Base-by-base conservation (phyloP, 1,140 invertebrate genomes). In the Nomia melanderi region DNA sequence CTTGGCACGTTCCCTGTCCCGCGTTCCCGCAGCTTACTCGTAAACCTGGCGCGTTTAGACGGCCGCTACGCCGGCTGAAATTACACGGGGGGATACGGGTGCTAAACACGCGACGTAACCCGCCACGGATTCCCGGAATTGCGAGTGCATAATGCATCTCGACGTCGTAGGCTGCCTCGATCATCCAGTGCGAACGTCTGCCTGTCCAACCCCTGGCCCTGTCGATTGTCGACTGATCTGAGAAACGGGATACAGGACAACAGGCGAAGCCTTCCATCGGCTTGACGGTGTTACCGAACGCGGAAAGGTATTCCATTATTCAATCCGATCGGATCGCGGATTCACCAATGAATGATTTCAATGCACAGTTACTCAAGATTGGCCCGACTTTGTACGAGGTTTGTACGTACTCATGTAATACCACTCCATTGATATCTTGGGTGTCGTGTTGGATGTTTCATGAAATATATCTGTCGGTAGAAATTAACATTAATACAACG, bases 1-100 rank as follows among this genome's bases (percentile, higher is more conserved):
- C 72, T 80, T 83, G 78, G 78, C 79, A 79, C 75, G 81, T 77
- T 85, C 76, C 79, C 41, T n/a, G n/a, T n/a, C 73, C 83, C 73
- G 79, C 63, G 71, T 62, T 86, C 75, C 47, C 20, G 76, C 41
- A 54, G 60, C 70, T 70, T 60, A 66, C 57, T 81, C 83, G 82
- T 87, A 86, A 87, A 87, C 64, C 67, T 59, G 62, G 36, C 74
- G 53, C 78, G 73, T 62, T 82, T 36, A 74, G 63, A 67, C 67
- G 57, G 33, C 69, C 41, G 53, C 63, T n/a, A n/a, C n/a, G n/a
- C n/a, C n/a, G n/a, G 47, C 44, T 60, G 77, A 70, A 83, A 83
- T 83, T 82, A 75, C 76, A 82, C 44, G 36, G 65, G 25, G 33
- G 33, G 60, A 82, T 69, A 69, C 29, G 54, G 53, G 54, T 27